Conservation (phyloP, 1,140 invertebrate species). For the Chymomyza costata region DNA sequence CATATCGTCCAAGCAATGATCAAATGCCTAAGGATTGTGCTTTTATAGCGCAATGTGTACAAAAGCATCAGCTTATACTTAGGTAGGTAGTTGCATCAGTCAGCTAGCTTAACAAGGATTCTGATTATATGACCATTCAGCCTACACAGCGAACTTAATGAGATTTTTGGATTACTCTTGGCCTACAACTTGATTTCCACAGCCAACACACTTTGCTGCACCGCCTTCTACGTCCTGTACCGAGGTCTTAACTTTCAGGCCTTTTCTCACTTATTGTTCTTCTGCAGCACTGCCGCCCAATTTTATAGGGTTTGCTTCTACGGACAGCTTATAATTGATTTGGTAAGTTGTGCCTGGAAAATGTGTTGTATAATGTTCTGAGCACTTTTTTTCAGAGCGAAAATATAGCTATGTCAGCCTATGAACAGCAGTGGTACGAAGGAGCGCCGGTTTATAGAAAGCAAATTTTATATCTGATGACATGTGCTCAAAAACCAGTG, state of each 20-base stretch:
- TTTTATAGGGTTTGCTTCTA: conserved; percentile 45
- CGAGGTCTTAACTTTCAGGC: conserved; percentile 39
- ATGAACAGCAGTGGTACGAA: conserved; percentile 40
- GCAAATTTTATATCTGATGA: conserved; percentile 27
- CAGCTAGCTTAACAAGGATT: not conserved
- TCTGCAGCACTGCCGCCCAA: conserved; percentile 28
- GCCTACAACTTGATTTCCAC: conserved; percentile 43
- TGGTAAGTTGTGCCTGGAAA: conserved; percentile 1
- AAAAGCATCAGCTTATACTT: conserved; percentile 29
- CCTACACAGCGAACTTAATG: conserved; percentile 33
- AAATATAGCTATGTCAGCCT: conserved; percentile 29
- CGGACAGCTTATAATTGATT: conserved; percentile 38
- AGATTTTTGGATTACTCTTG: conserved; percentile 36
- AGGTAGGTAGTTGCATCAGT: conserved; percentile 8
- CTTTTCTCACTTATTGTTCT: conserved; percentile 32
- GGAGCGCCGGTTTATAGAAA: conserved; percentile 30
- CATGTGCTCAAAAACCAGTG: conserved; percentile 27
- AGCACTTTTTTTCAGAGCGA: conserved; percentile 20
- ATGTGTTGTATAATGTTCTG: not conserved
- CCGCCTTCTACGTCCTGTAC: conserved; percentile 24
- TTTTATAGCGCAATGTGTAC: conserved; percentile 22
- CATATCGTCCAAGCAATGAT: conserved; percentile 13
- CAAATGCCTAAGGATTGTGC: conserved; percentile 7
- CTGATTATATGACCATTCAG: conserved; percentile 5
- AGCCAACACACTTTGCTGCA: conserved; percentile 29